Percentiles rank a stretch among this genome's conserved stretches.
Evolutionary conservation across 2,888 invertebrate genomes (phyloP).

Genomic region (Miltochrista miniata): DNA sequence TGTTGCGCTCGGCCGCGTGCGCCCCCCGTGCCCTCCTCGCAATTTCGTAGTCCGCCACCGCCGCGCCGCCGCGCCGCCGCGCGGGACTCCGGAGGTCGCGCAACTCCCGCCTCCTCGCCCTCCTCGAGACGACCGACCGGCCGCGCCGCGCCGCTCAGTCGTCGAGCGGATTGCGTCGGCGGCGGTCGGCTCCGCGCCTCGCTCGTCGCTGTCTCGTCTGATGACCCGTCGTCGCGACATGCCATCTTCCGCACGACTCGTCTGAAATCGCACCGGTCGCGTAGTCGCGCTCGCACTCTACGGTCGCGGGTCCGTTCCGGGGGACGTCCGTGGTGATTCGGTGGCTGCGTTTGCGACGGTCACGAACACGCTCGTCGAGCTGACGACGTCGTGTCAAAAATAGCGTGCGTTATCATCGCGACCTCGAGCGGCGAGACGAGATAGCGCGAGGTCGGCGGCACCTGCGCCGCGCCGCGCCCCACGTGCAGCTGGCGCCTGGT

Average conservation of each 20-base stretch:
- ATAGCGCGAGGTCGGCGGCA: constrained; percentile 80
- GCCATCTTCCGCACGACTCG: constrained; percentile 43
- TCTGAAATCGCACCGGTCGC: constrained; percentile 43
- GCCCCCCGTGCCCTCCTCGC: constrained; percentile 61
- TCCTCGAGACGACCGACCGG: constrained; percentile 52
- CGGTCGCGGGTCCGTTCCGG: constrained; percentile 59
- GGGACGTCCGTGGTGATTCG: constrained; percentile 58
- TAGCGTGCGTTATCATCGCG: constrained; percentile 80
- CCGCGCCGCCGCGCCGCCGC: constrained; percentile 57
- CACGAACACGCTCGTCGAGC: constrained; percentile 57
- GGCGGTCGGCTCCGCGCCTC: constrained; percentile 56
- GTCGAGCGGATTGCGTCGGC: constrained; percentile 78
- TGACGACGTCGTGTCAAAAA: constrained; percentile 66
- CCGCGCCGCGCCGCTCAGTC: constrained; percentile 63
- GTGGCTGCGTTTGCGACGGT: constrained; percentile 73
- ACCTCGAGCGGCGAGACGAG: constrained; percentile 78
- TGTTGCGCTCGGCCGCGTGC: constrained; percentile 79
- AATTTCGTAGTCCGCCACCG: constrained; percentile 64
- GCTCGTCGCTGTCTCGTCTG: constrained; percentile 37
- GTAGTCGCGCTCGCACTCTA: constrained; percentile 37
- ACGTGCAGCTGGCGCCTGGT: constrained; percentile 49
- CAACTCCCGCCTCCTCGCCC: constrained; percentile 68
- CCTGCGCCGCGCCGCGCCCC: constrained; percentile 73
- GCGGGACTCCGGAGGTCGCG: constrained; percentile 75
- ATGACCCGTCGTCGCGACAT: constrained; percentile 37